Percentiles rank a stretch among this genome's conserved stretches.
phyloP scores from a whole-genome alignment of 2,113 vertebrate species.

The Mastomys coucha region DNA sequence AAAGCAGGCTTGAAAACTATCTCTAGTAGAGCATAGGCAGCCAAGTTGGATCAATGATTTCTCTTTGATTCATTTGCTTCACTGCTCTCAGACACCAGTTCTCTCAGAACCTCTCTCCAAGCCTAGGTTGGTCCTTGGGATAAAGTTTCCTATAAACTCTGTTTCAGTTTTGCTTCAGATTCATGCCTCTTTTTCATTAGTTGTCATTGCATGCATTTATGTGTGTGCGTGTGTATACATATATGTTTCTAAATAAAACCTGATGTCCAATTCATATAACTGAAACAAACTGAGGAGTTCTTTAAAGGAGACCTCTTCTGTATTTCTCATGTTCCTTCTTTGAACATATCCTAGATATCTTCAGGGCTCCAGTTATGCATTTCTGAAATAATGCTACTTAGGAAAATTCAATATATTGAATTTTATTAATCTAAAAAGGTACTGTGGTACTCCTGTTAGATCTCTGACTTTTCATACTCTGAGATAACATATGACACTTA shows the following conservation, averaged over 20 bases:
- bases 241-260: background rate
- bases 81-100: too few relatives aligned
- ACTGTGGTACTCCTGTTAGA: background rate
- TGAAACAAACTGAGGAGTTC: background rate
- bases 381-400: background rate
- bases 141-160: background rate
- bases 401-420: background rate
- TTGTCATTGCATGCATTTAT: background rate
- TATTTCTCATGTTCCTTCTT: background rate
- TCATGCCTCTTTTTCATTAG: background rate
- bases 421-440: constrained; percentile 37
- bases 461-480: background rate
- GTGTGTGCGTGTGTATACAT: background rate
- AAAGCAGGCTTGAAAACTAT: too few relatives aligned
- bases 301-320: background rate
- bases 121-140: too few relatives aligned
- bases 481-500: background rate
- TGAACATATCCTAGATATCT: background rate
- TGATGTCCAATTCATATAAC: background rate
- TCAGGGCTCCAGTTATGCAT: background rate
- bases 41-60: too few relatives aligned
- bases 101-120: too few relatives aligned
- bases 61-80: too few relatives aligned
- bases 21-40: too few relatives aligned
- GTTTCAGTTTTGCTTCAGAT: background rate